Evolutionary conservation across 2,113 vertebrate species (phyloP).

Genomic region (Nibea coibor): DNA sequence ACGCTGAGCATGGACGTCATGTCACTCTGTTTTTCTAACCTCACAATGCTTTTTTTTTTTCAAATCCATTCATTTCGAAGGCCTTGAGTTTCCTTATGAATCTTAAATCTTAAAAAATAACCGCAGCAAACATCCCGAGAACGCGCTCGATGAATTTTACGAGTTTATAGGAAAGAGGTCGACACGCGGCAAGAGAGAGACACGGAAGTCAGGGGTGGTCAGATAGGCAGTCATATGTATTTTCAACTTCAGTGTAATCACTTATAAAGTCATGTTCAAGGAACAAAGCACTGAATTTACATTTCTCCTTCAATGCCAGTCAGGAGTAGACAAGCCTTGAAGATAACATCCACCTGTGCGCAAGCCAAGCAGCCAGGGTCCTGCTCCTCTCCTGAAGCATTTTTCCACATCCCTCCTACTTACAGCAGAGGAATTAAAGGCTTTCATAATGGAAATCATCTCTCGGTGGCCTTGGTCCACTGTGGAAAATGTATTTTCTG

Average conservation of each 20-base stretch:
- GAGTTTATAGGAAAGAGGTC: conserved; percentile 5
- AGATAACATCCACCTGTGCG: conserved; percentile 5
- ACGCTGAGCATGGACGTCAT: not conserved
- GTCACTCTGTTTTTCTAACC: not conserved
- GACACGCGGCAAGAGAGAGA: not conserved
- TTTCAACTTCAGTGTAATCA: conserved; percentile 10
- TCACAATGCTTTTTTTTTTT: not conserved
- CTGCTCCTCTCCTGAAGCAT: conserved; percentile 28
- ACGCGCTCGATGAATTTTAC: not conserved
- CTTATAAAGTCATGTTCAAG: conserved; percentile 12
- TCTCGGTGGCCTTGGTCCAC: conserved; percentile 58
- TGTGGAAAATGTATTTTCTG: conserved; percentile 75
- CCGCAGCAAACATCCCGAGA: not conserved
- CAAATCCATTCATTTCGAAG: not conserved
- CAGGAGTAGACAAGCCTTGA: not conserved
- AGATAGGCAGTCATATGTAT: not conserved
- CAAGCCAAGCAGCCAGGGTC: not conserved
- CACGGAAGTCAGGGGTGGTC: not conserved
- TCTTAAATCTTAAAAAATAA: not conserved
- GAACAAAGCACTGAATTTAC: conserved; percentile 5
- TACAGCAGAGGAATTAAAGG: conserved; percentile 63
- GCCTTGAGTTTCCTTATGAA: conserved; percentile 4
- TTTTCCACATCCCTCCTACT: conserved; percentile 17
- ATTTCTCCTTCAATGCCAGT: not conserved
- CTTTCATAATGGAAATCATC: conserved; percentile 69